phyloP scores from a whole-genome alignment of 1,140 invertebrate genomes.

The Potamilus streckersoni region DNA sequence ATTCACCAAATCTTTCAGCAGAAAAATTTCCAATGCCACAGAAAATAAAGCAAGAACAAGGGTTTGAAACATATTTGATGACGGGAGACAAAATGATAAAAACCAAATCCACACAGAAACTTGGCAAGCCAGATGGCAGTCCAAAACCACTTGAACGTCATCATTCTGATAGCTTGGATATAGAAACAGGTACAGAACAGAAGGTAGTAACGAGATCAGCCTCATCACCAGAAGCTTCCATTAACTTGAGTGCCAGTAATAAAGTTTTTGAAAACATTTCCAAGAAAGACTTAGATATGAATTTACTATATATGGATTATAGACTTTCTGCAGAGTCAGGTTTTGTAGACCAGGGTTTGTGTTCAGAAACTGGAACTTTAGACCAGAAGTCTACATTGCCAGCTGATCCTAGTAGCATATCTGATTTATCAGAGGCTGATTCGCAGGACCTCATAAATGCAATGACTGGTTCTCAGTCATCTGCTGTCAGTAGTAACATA shows the following conservation, averaged over 20 bases:
- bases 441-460: conserved; percentile 29
- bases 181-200: conserved; percentile 19
- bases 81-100: conserved; percentile 67
- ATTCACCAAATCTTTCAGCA: too few relatives aligned
- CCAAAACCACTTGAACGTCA: conserved; percentile 31
- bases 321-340: conserved; percentile 40
- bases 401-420: conserved; percentile 33
- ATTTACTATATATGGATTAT: conserved; percentile 16
- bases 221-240: conserved; percentile 20
- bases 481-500: conserved; percentile 30
- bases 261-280: conserved; percentile 21
- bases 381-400: conserved; percentile 23
- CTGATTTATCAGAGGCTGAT: conserved; percentile 30
- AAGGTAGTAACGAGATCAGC: conserved; percentile 25
- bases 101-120: conserved; percentile 55
- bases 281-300: conserved; percentile 15
- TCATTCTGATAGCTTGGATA: conserved; percentile 39
- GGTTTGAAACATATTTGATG: conserved; percentile 67
- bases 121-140: conserved; percentile 23
- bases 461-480: conserved; percentile 40
- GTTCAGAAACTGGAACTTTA: conserved; percentile 33
- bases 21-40: too few relatives aligned
- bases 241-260: conserved; percentile 5
- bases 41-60: conserved; percentile 36
- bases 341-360: conserved; percentile 38